Evolutionary conservation across 2,797 vertebrate genomes (phyloP).

Genomic region (Malacoraja senta): DNA sequence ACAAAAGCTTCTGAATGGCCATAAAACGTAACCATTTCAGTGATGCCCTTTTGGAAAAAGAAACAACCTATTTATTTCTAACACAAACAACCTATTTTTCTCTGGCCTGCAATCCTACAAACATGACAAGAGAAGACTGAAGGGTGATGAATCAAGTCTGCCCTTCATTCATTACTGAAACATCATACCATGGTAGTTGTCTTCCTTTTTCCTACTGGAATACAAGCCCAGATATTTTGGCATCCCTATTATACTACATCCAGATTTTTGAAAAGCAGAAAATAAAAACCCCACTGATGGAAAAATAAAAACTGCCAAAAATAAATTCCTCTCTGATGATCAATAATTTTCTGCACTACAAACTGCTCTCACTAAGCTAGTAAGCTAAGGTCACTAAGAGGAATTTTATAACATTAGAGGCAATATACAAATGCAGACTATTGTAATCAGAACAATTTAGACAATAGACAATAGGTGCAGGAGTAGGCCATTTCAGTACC

Average conservation of each 20-base stretch:
- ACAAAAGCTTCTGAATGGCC: background rate
- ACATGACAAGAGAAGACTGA: background rate
- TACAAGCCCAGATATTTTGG: no score
- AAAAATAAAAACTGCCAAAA: no score
- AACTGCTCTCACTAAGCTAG: background rate
- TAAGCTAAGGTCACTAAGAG: background rate
- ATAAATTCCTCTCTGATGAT: no score
- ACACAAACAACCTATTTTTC: background rate
- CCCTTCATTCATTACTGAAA: background rate
- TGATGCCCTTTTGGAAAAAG: background rate
- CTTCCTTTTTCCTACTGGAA: background rate
- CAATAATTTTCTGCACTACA: background rate
- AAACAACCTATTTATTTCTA: background rate
- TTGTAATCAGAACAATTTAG: background rate
- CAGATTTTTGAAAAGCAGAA: no score
- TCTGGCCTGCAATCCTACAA: background rate
- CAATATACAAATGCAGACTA: no score
- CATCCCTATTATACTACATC: no score
- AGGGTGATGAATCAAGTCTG: background rate
- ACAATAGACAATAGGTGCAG: no score
- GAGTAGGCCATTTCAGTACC: no score
- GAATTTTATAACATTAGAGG: no score
- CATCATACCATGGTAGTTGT: background rate
- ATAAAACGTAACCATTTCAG: background rate
- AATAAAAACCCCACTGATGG: no score